A percentile compares a stretch with the other conserved stretches of the same genome.
Conservation (phyloP, 2,113 vertebrate species). For the human (Homo sapiens) region DNA sequence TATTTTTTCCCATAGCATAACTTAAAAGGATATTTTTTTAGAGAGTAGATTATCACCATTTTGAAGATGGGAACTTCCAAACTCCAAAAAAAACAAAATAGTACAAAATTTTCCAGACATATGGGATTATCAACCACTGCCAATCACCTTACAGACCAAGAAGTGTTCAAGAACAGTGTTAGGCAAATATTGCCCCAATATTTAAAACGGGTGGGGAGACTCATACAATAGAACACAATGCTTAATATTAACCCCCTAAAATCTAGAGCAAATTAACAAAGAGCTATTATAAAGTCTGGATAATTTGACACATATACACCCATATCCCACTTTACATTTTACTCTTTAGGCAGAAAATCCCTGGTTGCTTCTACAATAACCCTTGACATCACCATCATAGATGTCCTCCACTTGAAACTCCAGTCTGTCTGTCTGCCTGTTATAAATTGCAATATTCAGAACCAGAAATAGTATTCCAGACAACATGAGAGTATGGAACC, state of each 20-base stretch:
- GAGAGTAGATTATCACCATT: not conserved
- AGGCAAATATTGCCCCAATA: not conserved
- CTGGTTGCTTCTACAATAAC: not conserved
- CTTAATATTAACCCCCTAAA: not conserved
- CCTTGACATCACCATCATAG: not conserved
- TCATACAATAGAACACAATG: not conserved
- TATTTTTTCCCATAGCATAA: not conserved
- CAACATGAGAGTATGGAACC: not conserved
- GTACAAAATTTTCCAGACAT: not conserved
- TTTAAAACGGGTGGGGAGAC: not conserved
- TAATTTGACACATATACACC: not conserved
- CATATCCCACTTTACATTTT: not conserved
- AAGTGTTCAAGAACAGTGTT: not conserved
- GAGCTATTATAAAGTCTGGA: not conserved
- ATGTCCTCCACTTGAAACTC: not conserved
- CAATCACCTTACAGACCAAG: not conserved
- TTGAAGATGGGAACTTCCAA: not conserved
- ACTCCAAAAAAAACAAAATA: not conserved
- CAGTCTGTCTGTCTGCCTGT: not conserved
- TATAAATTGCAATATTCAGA: slow-evolving; percentile 7
- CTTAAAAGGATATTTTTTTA: not conserved
- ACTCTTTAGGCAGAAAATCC: not conserved
- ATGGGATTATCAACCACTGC: not conserved
- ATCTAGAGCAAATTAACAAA: not conserved
- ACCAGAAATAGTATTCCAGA: not conserved